Evolutionary conservation across 1,140 invertebrate genomes (phyloP), one percentile per base, ranked within the genome.

Genomic region (Mamestra configurata): DNA sequence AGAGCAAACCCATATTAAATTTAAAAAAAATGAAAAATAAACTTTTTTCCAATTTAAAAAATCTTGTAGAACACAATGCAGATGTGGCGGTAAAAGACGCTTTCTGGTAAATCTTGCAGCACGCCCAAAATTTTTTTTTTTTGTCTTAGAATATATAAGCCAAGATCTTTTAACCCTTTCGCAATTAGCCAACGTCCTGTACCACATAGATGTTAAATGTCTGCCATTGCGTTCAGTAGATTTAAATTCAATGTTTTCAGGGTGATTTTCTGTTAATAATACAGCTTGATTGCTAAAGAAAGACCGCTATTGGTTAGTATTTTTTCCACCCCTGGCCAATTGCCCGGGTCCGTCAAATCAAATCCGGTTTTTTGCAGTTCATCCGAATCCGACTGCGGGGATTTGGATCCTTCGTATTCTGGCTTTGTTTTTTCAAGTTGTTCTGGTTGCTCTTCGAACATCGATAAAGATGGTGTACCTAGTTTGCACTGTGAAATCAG

Each of bases 21-120:
- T n/a, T n/a, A n/a, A n/a, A n/a, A n/a, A n/a, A n/a, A n/a, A n/a
- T n/a, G n/a, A n/a, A n/a, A n/a, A n/a, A n/a, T n/a, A n/a, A n/a
- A n/a, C n/a, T n/a, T 72, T 82, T 82, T 82, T 82, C 79, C 61
- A 77, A 82, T 79, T 79, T 82, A 77, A 66, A 79, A 79, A 82
- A 80, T 61, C 81, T 72, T 77, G 40, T 43, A 43, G 40, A 43
- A 43, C 40, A 43, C 40, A 43, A 43, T 43, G 40, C 40, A 43
- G 40, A 80, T 77, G 64, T 22, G 49, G 79, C 71, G 71, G 71
- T 59, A 77, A 64, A 20, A 77, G 73, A 71, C n/a, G 13, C 11
- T 71, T 77, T 80, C 71, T 75, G 71, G 20, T 75, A 80, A 80
- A 80, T 80, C 59, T 80, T 75, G 71, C 79, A 80, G 46, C 79